Conservation (phyloP, 2,113 vertebrate genomes). For the Castor canadensis region DNA sequence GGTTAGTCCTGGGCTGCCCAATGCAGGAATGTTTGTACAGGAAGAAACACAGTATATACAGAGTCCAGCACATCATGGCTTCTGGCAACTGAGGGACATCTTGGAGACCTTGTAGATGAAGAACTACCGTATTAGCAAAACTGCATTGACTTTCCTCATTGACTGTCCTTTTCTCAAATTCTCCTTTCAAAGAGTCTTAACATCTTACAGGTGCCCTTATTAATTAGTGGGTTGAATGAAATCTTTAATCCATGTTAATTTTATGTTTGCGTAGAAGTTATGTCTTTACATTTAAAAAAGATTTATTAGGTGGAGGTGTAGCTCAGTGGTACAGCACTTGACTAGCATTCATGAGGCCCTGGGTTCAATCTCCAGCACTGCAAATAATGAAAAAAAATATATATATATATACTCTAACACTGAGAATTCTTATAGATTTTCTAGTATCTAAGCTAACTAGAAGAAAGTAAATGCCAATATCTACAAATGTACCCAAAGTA, state of each 20-base stretch:
- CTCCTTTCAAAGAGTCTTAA: background rate
- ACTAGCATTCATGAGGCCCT: no score
- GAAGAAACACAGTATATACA: no score
- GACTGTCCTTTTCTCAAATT: background rate
- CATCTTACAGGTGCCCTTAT: background rate
- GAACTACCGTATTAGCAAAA: background rate
- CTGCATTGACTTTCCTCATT: background rate
- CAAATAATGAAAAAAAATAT: no score
- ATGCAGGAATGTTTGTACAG: no score
- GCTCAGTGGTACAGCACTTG: no score
- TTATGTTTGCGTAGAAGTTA: background rate
- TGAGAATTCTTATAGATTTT: background rate
- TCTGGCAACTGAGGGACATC: background rate
- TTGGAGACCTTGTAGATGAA: background rate
- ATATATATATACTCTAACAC: background rate
- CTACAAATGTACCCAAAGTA: background rate
- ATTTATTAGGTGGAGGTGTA: background rate
- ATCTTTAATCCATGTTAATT: background rate
- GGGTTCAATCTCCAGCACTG: no score
- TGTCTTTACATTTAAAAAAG: background rate
- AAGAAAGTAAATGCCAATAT: slow-evolving; percentile 10
- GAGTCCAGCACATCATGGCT: background rate
- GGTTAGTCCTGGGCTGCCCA: background rate
- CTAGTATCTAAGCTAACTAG: background rate
- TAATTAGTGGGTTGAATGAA: background rate